Percentiles rank a stretch among this genome's conserved stretches.
phyloP scores from a whole-genome alignment of 2,888 invertebrate genomes.

The Beris morrisii region DNA sequence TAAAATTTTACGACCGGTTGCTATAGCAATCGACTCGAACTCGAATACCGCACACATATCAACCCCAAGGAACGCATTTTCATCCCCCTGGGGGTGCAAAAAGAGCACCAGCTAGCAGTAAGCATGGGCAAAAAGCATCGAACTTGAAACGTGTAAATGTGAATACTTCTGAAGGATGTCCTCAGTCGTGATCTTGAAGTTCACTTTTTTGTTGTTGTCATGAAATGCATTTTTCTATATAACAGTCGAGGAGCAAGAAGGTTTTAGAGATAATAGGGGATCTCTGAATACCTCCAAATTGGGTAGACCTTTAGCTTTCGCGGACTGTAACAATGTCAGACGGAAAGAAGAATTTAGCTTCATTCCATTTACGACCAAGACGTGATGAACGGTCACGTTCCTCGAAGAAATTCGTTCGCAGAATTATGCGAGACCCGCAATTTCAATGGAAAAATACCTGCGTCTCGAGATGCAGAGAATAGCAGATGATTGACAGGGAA shows the following conservation, averaged over 20 bases:
- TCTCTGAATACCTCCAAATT: too few relatives aligned
- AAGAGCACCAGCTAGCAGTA: background rate
- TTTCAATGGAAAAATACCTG: too few relatives aligned
- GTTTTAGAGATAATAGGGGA: too few relatives aligned
- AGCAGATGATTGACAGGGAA: too few relatives aligned
- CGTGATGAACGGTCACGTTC: conserved; percentile 17
- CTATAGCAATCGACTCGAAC: conserved; percentile 42
- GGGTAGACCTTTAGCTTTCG: too few relatives aligned
- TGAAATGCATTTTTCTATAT: background rate
- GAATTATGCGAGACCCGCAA: too few relatives aligned
- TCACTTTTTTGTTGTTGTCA: background rate
- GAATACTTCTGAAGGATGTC: background rate
- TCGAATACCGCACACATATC: conserved; percentile 19
- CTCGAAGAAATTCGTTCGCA: background rate
- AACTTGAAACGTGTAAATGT: background rate
- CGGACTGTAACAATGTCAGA: background rate
- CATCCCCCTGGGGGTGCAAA: conserved; percentile 3
- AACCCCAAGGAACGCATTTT: conserved; percentile 8
- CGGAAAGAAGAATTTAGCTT: background rate
- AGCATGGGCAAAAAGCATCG: background rate
- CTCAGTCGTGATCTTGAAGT: too few relatives aligned
- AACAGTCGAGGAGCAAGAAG: background rate
- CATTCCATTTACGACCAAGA: conserved; percentile 13
- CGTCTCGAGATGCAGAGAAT: too few relatives aligned
- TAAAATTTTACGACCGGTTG: conserved; percentile 46